Evolutionary conservation across 2,888 invertebrate species (phyloP).

Genomic region (Rhagium mordax): DNA sequence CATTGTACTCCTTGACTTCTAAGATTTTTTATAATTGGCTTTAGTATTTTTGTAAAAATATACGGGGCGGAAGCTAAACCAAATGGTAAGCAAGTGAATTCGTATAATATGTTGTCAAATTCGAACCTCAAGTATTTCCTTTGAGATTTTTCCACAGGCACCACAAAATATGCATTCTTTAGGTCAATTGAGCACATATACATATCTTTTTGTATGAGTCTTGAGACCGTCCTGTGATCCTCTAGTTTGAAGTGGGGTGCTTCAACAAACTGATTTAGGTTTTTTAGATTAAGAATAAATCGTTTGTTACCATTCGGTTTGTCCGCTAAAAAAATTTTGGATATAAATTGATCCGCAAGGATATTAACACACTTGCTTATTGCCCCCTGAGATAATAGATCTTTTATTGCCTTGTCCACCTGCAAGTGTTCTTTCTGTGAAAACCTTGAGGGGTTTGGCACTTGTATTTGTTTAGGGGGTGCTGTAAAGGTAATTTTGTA

Average conservation of each 20-base stretch:
- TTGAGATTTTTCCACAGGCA: conserved; percentile 7
- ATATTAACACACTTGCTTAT: neutral
- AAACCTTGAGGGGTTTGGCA: neutral
- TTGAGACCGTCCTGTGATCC: neutral
- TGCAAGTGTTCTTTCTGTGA: neutral
- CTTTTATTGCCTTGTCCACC: neutral
- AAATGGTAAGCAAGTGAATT: conserved; percentile 31
- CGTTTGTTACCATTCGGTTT: neutral
- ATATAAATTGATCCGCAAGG: neutral
- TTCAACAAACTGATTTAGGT: neutral
- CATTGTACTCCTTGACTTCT: neutral
- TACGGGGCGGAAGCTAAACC: neutral
- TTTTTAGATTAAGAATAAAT: neutral
- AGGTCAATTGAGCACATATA: conserved; percentile 7
- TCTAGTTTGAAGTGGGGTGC: neutral
- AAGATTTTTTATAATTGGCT: conserved; percentile 19
- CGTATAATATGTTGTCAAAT: conserved; percentile 7
- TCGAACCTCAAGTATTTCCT: conserved; percentile 18
- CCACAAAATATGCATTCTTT: conserved; percentile 19
- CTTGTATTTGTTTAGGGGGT: neutral
- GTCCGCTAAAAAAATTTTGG: neutral
- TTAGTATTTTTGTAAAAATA: conserved; percentile 24
- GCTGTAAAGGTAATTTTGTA: neutral
- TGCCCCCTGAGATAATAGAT: neutral
- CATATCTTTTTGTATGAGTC: neutral